Conservation (phyloP, 2,888 invertebrate genomes). For the Adelphocoris suturalis region DNA sequence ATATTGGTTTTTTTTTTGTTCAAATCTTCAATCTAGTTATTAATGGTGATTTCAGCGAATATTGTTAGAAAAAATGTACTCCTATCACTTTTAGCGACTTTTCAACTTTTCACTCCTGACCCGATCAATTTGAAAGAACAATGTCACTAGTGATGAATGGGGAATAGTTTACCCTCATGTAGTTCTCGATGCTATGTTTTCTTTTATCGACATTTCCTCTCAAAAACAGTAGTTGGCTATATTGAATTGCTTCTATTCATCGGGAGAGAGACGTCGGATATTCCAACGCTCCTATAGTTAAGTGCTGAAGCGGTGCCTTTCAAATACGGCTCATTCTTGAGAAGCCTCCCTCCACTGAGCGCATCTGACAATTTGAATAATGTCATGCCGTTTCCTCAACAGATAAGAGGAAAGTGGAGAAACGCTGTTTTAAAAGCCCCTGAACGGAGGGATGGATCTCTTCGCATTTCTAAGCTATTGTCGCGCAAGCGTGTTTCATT, state of each 20-base stretch:
- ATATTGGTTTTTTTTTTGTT: too few species aligned
- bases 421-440: slow-evolving; percentile 18
- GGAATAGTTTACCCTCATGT: too few species aligned
- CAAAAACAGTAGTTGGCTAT: not conserved
- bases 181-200: too few species aligned
- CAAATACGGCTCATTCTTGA: not conserved
- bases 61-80: too few species aligned
- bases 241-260: not conserved
- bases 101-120: too few species aligned
- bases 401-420: slow-evolving; percentile 13
- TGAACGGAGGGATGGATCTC: not conserved
- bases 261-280: not conserved
- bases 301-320: slow-evolving; percentile 15
- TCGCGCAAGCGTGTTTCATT: too few species aligned
- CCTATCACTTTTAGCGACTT: too few species aligned
- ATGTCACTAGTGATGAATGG: too few species aligned
- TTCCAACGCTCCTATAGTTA: not conserved
- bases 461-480: not conserved
- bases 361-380: slow-evolving; percentile 19
- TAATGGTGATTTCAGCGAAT: too few species aligned
- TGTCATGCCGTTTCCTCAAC: slow-evolving; percentile 16
- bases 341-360: not conserved
- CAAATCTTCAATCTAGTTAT: too few species aligned
- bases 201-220: too few species aligned
- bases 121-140: too few species aligned